Conservation (phyloP, 2,888 invertebrate genomes). For the Xestia xanthographa region DNA sequence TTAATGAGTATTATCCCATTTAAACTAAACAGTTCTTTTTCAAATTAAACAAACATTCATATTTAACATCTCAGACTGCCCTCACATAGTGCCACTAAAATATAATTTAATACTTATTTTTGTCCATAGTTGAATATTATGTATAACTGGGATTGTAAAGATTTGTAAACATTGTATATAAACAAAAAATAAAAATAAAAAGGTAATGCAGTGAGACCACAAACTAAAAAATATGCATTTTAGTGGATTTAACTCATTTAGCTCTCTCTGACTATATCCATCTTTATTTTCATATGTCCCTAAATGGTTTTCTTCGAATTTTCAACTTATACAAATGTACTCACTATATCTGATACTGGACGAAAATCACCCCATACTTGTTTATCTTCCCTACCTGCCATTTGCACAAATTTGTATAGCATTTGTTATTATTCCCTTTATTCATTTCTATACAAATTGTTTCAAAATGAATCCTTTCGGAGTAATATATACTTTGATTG, state of each 20-base stretch:
- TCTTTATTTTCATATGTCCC: not conserved
- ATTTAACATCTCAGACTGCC: slow-evolving; percentile 50
- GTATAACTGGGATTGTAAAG: slow-evolving; percentile 48
- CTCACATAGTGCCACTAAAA: slow-evolving; percentile 19
- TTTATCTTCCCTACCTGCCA: not conserved
- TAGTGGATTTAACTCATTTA: slow-evolving; percentile 3
- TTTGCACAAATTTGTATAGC: not conserved
- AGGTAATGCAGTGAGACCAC: slow-evolving; percentile 65
- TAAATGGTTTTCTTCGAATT: not conserved
- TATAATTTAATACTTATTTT: slow-evolving; percentile 37
- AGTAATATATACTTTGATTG: not conserved
- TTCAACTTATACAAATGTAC: not conserved
- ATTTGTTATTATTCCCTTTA: not conserved
- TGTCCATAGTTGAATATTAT: slow-evolving; percentile 59
- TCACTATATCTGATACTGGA: not conserved
- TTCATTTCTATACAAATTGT: not conserved
- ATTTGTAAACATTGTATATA: slow-evolving; percentile 54
- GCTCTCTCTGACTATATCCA: not conserved
- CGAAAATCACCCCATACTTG: not conserved
- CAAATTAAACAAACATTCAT: not conserved
- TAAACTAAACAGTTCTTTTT: not conserved
- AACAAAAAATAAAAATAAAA: slow-evolving; percentile 15
- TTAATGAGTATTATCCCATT: not conserved
- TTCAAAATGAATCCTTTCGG: not conserved
- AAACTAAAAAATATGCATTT: slow-evolving; percentile 23